phyloP scores from a whole-genome alignment of 1,140 invertebrate genomes.

The Diuraphis noxia region DNA sequence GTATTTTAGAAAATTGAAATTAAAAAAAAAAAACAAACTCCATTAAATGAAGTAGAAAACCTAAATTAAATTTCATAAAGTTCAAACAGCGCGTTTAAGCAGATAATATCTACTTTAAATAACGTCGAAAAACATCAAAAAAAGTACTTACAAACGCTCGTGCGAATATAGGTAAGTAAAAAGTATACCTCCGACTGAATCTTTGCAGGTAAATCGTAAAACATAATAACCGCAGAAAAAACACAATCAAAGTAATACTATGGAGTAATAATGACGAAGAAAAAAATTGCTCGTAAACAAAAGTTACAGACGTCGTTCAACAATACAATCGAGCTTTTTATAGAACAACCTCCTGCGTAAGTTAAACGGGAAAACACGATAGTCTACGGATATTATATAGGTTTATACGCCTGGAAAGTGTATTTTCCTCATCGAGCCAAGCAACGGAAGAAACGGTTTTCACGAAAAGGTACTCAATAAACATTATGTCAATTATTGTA shows the following conservation, averaged over 20 bases:
- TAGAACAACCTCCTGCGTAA: fast-evolving
- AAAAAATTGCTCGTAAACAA: neutral
- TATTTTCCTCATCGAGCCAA: too few species aligned
- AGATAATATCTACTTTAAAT: neutral
- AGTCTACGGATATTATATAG: too few species aligned
- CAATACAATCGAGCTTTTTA: neutral
- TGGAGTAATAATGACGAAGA: neutral
- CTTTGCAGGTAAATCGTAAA: neutral
- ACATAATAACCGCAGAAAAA: neutral
- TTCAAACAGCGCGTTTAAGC: neutral
- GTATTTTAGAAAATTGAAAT: neutral
- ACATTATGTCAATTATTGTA: too few species aligned
- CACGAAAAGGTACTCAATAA: too few species aligned
- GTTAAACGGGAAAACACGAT: too few species aligned
- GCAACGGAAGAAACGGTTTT: too few species aligned
- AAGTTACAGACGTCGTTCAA: neutral
- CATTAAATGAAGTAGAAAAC: neutral
- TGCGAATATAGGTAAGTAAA: neutral
- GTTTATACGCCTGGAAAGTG: too few species aligned
- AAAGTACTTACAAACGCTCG: neutral
- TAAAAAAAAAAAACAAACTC: neutral
- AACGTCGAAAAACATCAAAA: neutral
- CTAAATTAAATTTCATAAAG: neutral
- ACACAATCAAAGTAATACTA: neutral
- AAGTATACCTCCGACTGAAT: neutral